Conservation (phyloP, 2,113 vertebrate genomes). For the Tenrec ecaudatus region DNA sequence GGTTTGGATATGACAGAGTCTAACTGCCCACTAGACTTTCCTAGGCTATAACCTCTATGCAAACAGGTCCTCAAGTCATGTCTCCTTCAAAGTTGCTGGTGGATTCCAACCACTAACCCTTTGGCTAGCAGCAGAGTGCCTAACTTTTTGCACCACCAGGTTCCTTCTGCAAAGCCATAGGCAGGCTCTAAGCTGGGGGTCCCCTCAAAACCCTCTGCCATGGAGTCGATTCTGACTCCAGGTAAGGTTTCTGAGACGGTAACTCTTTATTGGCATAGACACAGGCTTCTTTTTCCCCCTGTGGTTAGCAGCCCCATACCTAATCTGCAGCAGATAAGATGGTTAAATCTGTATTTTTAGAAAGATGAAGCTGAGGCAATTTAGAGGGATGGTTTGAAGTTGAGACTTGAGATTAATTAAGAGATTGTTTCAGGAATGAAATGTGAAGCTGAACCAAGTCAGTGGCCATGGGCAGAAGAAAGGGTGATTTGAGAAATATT, state of each 20-base stretch:
- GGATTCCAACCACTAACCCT: neutral
- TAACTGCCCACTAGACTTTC: neutral
- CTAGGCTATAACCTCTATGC: neutral
- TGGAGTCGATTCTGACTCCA: no score
- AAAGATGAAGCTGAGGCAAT: neutral
- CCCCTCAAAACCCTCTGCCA: no score
- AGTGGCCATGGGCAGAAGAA: neutral
- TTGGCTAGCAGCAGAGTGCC: neutral
- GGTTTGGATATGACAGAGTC: no score
- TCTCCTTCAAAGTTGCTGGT: neutral
- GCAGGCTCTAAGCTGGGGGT: neutral
- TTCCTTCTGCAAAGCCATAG: neutral
- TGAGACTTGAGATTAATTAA: conserved; percentile 22
- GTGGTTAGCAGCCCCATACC: no score
- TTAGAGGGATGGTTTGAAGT: neutral
- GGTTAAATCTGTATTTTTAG: conserved; percentile 27
- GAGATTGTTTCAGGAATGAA: conserved; percentile 7
- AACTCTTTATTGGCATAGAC: no score
- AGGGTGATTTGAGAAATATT: neutral
- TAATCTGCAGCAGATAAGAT: neutral
- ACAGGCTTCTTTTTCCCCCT: no score
- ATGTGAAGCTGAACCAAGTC: neutral
- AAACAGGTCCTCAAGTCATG: neutral
- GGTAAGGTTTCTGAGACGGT: no score
- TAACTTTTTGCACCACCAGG: neutral